Evolutionary conservation across 2,888 invertebrate genomes (phyloP).

Genomic region (Temnothorax ravouxi): DNA sequence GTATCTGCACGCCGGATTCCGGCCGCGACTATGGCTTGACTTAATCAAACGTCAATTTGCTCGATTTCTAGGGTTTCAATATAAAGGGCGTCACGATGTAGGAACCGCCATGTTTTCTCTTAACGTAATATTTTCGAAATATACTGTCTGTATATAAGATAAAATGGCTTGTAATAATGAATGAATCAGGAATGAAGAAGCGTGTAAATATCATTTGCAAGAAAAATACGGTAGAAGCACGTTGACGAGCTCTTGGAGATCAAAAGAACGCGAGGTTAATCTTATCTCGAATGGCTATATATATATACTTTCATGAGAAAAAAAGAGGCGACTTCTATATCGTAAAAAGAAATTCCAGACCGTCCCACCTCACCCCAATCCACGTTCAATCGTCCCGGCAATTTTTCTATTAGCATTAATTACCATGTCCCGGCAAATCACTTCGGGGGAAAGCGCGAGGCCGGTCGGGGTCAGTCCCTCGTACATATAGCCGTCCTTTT

Average conservation of each 20-base stretch:
- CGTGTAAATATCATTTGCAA: conserved; percentile 15
- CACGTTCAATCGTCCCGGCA: conserved; percentile 19
- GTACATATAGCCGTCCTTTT: conserved; percentile 16
- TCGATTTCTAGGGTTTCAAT: neutral
- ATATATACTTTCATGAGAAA: neutral
- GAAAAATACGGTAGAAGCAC: neutral
- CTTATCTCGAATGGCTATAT: conserved; percentile 2
- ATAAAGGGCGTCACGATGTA: too few species aligned
- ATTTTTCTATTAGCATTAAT: conserved; percentile 58
- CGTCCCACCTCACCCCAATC: neutral
- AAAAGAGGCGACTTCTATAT: neutral
- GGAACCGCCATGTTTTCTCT: neutral
- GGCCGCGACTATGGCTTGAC: neutral
- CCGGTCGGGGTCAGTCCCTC: conserved; percentile 38
- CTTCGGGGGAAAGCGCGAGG: conserved; percentile 14
- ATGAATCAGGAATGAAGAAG: neutral
- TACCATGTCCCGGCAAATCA: conserved; percentile 47
- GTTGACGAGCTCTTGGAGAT: neutral
- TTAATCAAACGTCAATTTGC: conserved; percentile 27
- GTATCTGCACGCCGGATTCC: neutral
- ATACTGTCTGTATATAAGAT: neutral
- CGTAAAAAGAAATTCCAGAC: conserved; percentile 32
- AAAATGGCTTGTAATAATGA: neutral
- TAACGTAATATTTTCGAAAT: neutral
- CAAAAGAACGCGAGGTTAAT: conserved; percentile 17